phyloP scores from a whole-genome alignment of 2,888 invertebrate genomes.

The Conus canariensis region DNA sequence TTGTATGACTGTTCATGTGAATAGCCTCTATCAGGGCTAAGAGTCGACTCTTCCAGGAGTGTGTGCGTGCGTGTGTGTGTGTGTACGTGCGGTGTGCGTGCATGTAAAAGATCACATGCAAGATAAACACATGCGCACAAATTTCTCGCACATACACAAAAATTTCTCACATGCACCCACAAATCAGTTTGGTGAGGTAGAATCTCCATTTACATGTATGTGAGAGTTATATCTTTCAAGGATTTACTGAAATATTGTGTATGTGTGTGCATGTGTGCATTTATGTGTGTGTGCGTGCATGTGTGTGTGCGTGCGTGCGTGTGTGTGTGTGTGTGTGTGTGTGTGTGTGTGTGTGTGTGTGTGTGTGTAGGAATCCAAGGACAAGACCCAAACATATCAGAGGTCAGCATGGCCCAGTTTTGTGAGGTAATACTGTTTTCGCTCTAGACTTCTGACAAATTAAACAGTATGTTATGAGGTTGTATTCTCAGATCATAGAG shows the following conservation, averaged over 20 bases:
- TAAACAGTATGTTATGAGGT: no score
- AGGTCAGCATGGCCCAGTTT: background rate
- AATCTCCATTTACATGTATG: no score
- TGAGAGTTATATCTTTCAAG: no score
- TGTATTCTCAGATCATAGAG: no score
- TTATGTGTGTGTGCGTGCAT: background rate
- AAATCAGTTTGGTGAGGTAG: no score
- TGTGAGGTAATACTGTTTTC: background rate
- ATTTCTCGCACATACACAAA: no score
- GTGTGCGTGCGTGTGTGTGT: background rate
- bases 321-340: conserved; percentile 12
- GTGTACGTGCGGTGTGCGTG: background rate
- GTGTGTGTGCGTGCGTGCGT: background rate
- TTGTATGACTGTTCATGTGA: no score
- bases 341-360: background rate
- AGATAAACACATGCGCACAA: no score
- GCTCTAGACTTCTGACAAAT: no score
- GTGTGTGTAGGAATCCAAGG: background rate
- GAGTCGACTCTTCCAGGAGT: no score
- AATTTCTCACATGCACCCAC: no score
- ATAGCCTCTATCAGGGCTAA: no score
- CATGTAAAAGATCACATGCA: background rate
- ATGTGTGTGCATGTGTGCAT: background rate
- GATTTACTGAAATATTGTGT: background rate
- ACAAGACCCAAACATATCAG: background rate